phyloP scores from a whole-genome alignment of 1,140 invertebrate genomes.

The Papilio polytes region DNA sequence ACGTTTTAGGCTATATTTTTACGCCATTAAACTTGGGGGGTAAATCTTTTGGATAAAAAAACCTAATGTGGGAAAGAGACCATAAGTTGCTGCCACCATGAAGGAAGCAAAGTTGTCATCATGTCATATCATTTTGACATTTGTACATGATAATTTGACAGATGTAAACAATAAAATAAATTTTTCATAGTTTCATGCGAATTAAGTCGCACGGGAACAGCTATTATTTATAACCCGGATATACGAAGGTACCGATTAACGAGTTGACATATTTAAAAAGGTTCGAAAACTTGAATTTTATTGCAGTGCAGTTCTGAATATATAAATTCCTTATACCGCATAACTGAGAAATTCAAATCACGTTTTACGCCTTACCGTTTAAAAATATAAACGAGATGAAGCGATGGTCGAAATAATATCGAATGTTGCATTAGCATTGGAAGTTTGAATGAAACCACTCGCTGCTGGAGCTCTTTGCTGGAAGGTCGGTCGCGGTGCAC shows the following conservation, averaged over 20 bases:
- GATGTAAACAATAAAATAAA: too few species aligned
- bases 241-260: not conserved
- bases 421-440: constrained; percentile 60
- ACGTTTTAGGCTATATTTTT: too few species aligned
- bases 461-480: constrained; percentile 52
- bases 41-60: too few species aligned
- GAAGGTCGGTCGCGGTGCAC: constrained; percentile 63
- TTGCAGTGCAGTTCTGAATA: not conserved
- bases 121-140: too few species aligned
- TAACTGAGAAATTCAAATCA: not conserved
- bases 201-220: too few species aligned
- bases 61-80: too few species aligned
- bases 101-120: too few species aligned
- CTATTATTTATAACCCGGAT: constrained; percentile 7
- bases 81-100: too few species aligned
- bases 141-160: too few species aligned
- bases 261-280: constrained; percentile 8
- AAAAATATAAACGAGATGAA: constrained; percentile 52
- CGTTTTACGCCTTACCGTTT: constrained; percentile 27
- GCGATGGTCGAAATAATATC: constrained; percentile 44
- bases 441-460: constrained; percentile 48
- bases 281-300: constrained; percentile 6
- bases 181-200: too few species aligned
- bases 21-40: too few species aligned
- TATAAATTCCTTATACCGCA: constrained; percentile 7